Conservation (phyloP, 2,888 invertebrate genomes). For the Lepidocyrtinus sp. region DNA sequence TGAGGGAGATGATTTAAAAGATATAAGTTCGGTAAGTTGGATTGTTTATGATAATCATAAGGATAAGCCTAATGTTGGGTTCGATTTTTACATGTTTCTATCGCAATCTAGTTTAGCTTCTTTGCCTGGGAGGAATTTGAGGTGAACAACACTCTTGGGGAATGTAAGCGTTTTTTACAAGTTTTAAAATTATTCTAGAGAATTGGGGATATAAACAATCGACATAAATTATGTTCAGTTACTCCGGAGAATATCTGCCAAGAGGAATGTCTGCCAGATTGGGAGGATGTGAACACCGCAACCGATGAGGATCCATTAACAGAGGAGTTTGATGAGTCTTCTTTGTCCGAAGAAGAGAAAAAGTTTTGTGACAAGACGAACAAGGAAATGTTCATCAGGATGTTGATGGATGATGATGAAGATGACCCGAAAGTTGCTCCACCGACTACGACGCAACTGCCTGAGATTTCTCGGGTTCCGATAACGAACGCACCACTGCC, state of each 20-base stretch:
- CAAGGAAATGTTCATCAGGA: conserved; percentile 18
- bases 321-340: conserved; percentile 23
- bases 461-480: no score
- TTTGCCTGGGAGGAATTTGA: conserved; percentile 33
- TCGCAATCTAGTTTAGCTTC: conserved; percentile 16
- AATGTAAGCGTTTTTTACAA: conserved; percentile 21
- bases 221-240: conserved; percentile 8
- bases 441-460: neutral
- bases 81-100: no score
- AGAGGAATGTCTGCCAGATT: conserved; percentile 27
- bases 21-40: conserved; percentile 12
- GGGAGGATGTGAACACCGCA: conserved; percentile 8
- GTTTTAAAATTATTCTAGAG: neutral
- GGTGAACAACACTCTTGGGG: conserved; percentile 16
- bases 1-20: conserved; percentile 24
- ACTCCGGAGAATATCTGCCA: conserved; percentile 24
- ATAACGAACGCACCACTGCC: neutral
- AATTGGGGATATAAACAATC: neutral
- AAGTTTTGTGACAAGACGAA: neutral
- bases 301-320: conserved; percentile 17
- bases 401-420: conserved; percentile 28
- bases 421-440: neutral
- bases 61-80: no score
- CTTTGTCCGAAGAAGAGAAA: neutral
- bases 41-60: no score